These are phyloP conservation scores for Drosophila nigricruria DNA, from an alignment of 2,888 invertebrate genomes.

Conservation along the genomic window DNA sequence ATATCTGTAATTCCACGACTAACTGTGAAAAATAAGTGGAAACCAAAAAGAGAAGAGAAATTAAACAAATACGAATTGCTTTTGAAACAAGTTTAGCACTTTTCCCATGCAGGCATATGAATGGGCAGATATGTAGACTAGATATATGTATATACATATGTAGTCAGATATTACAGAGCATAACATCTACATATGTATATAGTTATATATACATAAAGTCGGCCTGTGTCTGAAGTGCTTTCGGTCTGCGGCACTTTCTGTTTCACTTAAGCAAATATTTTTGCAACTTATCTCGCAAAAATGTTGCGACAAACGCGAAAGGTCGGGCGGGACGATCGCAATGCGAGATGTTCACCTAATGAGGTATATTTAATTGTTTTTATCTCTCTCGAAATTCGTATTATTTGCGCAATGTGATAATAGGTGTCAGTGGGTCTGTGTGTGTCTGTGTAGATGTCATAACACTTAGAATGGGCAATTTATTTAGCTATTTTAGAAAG, in stretches of 20 bases:
- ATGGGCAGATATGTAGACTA: background rate
- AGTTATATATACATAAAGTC: background rate
- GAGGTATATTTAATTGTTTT: conserved; percentile 41
- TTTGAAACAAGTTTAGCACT: background rate
- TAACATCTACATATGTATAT: background rate
- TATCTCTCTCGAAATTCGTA: conserved; percentile 1
- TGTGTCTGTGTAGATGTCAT: background rate
- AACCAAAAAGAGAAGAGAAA: background rate
- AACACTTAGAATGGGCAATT: background rate
- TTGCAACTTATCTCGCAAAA: conserved; percentile 68
- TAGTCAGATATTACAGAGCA: background rate
- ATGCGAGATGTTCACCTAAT: conserved; percentile 41
- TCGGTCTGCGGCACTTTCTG: conserved; percentile 64
- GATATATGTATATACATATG: background rate
- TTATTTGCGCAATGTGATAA: conserved; percentile 29
- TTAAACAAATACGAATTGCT: background rate
- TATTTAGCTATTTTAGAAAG: too few relatives aligned
- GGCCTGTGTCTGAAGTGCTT: background rate
- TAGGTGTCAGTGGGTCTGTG: background rate
- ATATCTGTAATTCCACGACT: background rate
- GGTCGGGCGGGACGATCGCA: conserved; percentile 16
- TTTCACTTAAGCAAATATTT: conserved; percentile 77
- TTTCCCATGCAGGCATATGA: background rate
- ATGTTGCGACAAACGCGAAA: conserved; percentile 68
- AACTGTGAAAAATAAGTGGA: background rate